These are phyloP conservation scores for Brachypodius melanocephalos DNA, from an alignment of 2,113 vertebrate genomes.

Conservation along the genomic window DNA sequence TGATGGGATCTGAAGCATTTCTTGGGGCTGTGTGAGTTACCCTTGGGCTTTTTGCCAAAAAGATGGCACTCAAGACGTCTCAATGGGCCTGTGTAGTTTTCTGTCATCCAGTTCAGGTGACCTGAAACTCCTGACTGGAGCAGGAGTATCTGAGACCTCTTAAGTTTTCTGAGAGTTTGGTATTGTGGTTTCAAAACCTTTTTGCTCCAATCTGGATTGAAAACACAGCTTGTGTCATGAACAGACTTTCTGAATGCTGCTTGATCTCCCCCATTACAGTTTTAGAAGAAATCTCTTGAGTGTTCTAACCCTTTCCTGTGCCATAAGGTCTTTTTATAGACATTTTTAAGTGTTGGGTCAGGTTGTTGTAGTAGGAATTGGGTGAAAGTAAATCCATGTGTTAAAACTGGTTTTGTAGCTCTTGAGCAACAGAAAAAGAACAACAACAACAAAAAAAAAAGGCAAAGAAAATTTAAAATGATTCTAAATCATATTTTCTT, in stretches of 20 bases:
- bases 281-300: background rate
- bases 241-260: background rate
- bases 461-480: background rate
- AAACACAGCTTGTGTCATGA: background rate
- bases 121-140: background rate
- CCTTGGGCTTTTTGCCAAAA: background rate
- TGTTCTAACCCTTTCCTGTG: background rate
- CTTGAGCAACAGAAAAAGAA: background rate
- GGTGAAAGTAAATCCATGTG: background rate
- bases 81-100: background rate
- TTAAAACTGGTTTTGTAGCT: background rate
- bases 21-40: background rate
- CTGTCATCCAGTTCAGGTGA: background rate
- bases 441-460: no score
- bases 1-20: background rate
- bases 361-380: background rate
- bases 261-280: rapidly evolving
- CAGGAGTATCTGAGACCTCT: background rate
- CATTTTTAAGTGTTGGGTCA: background rate
- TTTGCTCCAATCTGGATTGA: background rate
- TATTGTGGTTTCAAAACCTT: background rate
- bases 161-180: background rate
- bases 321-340: background rate
- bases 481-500: constrained; percentile 75
- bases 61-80: background rate